Base-by-base conservation (phyloP, 2,888 invertebrate species). In the Prosapia bicincta region DNA sequence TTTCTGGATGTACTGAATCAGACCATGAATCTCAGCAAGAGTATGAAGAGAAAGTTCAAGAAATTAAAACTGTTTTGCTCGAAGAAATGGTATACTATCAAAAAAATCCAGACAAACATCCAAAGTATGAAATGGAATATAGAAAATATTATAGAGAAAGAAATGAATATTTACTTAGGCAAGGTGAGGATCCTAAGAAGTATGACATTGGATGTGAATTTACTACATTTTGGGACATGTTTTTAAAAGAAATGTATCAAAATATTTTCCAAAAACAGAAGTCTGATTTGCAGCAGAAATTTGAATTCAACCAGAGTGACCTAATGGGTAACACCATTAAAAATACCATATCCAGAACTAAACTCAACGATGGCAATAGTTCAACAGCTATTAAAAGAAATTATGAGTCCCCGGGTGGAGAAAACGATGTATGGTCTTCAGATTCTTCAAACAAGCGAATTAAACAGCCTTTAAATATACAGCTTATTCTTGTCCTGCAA, bases 401-500 rank as follows among this genome's bases (percentile, higher is more conserved):
- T 54, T 54, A 54, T 54, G 20, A 10, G 5, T 20, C 54, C 9
- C 2, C 13, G 15, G 15, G 38, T 15, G n/a, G n/a, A n/a, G 38
- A 38, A 10, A 10, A 38, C 3, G 9, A 28, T 6, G 3, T 28
- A 6, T 1, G 15, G 15, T 54, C 54, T 20, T n/a, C 54, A 20
- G 54, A 20, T 54, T 5, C 54, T 6, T 54, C 54, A 2, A 20
- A 3, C 20, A 54, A 54, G 13, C n/a, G 54, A 54, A 20, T 20
- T 6, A 54, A 20, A 20, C 20, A 20, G 3, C n/a, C 54, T 1
- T 20, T 20, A 54, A 20, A 54, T 20, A 5, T 20, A 3, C 20
- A 3, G 3, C 66, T 72, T 66, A 90, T 93, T 1, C 89, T 88
- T 24, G 91, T 93, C 69, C 84, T 95, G 76, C 87, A 95, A 43